Evolutionary conservation across 2,797 vertebrate species (phyloP).

Genomic region (Amazona finschi): DNA sequence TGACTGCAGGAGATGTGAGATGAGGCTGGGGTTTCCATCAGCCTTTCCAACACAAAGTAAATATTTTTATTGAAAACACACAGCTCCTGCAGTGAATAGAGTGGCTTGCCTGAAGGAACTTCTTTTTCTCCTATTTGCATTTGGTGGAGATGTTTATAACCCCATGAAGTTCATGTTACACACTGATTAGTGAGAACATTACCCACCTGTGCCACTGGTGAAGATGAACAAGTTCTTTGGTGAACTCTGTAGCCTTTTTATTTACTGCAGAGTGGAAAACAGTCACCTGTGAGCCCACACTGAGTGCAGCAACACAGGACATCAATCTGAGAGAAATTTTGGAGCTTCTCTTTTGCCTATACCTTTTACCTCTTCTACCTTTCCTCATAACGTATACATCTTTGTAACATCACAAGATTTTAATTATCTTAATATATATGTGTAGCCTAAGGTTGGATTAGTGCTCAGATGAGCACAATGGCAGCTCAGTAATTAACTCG

Average conservation of each 20-base stretch:
- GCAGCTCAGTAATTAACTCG: neutral
- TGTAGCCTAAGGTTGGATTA: neutral
- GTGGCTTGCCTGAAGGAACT: neutral
- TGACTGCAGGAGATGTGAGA: neutral
- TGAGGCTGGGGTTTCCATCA: neutral
- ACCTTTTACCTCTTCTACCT: neutral
- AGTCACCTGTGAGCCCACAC: neutral
- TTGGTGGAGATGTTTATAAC: neutral
- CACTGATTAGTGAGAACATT: neutral
- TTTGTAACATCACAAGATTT: neutral
- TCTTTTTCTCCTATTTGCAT: neutral
- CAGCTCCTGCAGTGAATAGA: neutral
- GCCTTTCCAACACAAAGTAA: neutral
- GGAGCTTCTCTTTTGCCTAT: neutral
- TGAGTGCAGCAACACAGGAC: neutral
- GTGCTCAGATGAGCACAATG: neutral
- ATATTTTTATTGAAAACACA: neutral
- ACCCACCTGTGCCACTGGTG: neutral
- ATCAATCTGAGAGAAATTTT: neutral
- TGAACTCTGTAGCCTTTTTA: neutral
- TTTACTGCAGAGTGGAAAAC: neutral
- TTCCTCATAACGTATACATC: neutral
- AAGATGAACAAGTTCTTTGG: neutral
- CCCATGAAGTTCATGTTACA: neutral
- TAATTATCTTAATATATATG: neutral